A percentile compares a stretch with the other conserved stretches of the same genome.
phyloP scores from a whole-genome alignment of 1,140 invertebrate species.

The Parapsyche elsis region DNA sequence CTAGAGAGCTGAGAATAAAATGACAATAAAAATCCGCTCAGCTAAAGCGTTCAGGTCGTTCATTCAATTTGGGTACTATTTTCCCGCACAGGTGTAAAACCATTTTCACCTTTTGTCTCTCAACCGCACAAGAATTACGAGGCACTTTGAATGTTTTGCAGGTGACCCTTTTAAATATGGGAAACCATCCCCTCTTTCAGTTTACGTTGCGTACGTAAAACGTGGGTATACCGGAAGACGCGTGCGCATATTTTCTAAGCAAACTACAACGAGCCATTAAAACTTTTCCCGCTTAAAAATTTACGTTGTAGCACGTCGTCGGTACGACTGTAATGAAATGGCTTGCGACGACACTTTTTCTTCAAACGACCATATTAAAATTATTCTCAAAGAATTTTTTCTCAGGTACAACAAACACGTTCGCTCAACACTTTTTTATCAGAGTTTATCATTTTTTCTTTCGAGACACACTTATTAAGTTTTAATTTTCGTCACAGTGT shows the following conservation, averaged over 20 bases:
- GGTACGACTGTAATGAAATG: constrained; percentile 24
- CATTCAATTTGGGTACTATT: constrained; percentile 26
- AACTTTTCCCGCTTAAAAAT: constrained; percentile 8
- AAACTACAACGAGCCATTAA: constrained; percentile 16
- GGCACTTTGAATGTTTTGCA: constrained; percentile 26
- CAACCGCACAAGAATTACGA: constrained; percentile 17
- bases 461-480: background rate
- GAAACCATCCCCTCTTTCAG: background rate
- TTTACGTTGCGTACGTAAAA: background rate
- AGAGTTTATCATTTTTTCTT: background rate
- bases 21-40: constrained; percentile 32
- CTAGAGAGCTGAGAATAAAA: constrained; percentile 27
- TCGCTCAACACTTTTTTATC: constrained; percentile 3
- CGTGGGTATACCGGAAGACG: background rate
- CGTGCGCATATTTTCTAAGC: background rate
- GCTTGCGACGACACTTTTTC: background rate
- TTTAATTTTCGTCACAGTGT: background rate
- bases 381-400: constrained; percentile 1
- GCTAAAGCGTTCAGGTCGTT: constrained; percentile 15
- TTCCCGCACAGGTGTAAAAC: constrained; percentile 18
- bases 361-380: constrained; percentile 20
- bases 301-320: background rate
- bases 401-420: background rate
- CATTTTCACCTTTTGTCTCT: constrained; percentile 24
- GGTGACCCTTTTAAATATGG: background rate